Evolutionary conservation across 2,888 invertebrate species (phyloP).

Genomic region (Malacosoma neustria): DNA sequence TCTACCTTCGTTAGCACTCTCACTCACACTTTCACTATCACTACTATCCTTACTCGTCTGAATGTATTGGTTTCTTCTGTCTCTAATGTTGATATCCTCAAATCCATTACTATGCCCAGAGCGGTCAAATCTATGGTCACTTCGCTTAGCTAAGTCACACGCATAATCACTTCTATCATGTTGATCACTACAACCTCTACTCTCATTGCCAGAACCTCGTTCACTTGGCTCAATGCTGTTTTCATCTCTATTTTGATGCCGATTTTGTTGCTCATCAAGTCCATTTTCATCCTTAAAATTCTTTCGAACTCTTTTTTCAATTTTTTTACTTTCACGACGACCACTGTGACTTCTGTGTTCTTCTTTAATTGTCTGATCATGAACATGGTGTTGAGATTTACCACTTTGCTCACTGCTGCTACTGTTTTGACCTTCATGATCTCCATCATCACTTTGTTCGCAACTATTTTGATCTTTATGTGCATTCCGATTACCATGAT

Average conservation of each 20-base stretch:
- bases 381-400: no score
- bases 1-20: slow-evolving; percentile 21
- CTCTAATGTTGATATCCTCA: neutral
- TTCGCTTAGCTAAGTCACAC: no score
- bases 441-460: no score
- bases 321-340: neutral
- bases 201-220: neutral
- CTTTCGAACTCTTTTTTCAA: no score
- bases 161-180: neutral
- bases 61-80: neutral
- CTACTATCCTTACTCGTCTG: slow-evolving; percentile 15
- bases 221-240: neutral
- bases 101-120: no score
- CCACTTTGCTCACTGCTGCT: no score
- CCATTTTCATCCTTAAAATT: no score
- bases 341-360: neutral
- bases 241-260: neutral
- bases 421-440: no score
- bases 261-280: neutral
- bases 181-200: neutral
- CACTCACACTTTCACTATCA: slow-evolving; percentile 20
- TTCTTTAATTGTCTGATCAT: no score
- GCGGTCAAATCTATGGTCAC: no score
- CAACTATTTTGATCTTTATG: no score
- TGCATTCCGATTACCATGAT: no score